Percentiles rank a stretch among this genome's conserved stretches.
These are phyloP conservation scores for Sebastiscus albofasciatus DNA, from an alignment of 2,797 vertebrate species.

Conservation along the genomic window DNA sequence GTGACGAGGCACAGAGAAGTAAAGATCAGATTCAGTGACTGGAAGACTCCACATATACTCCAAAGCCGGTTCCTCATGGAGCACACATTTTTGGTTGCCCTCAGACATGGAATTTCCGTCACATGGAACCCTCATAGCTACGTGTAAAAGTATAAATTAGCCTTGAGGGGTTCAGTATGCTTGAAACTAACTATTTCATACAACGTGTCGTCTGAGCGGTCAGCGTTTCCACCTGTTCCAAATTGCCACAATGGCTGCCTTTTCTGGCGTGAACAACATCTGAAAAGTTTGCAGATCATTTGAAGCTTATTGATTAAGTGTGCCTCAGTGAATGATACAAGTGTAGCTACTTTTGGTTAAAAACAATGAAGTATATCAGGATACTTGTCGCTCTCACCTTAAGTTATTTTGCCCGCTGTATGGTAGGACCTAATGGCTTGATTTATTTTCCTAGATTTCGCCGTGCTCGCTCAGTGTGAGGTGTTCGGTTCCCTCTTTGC, in stretches of 20 bases:
- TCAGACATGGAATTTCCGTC: neutral
- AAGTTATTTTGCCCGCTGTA: neutral
- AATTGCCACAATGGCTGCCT: neutral
- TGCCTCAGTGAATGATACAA: neutral
- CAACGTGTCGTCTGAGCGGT: neutral
- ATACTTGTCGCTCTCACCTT: neutral
- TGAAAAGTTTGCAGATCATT: neutral
- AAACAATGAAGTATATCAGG: neutral
- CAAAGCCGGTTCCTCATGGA: neutral
- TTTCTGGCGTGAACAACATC: neutral
- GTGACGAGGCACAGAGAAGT: neutral
- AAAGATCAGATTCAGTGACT: neutral
- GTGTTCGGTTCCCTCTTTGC: neutral
- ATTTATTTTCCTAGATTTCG: neutral
- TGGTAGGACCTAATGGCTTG: neutral
- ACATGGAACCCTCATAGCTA: neutral
- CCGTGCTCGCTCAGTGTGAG: neutral
- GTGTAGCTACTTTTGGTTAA: neutral
- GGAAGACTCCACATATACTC: neutral
- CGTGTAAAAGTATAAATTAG: neutral
- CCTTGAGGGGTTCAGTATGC: neutral
- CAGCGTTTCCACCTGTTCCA: neutral
- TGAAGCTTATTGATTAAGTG: neutral
- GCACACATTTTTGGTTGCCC: too few relatives aligned
- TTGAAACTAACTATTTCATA: neutral